phyloP scores from a whole-genome alignment of 1,140 invertebrate genomes.

The Drosophila pruinosa region DNA sequence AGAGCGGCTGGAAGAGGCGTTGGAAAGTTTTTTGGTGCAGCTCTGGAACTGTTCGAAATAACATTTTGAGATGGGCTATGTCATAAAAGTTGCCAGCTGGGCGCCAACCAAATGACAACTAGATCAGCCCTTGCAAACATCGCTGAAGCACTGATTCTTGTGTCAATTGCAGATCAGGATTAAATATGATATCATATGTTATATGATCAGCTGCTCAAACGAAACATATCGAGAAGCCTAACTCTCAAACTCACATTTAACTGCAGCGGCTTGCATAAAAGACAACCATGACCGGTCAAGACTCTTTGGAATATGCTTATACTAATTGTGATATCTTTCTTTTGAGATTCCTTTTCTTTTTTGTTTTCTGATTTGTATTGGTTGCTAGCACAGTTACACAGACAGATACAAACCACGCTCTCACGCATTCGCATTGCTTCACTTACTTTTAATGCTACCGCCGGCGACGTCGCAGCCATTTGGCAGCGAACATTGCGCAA shows the following conservation, averaged over 20 bases:
- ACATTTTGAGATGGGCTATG: slow-evolving; percentile 33
- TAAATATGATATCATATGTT: not conserved
- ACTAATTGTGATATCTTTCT: slow-evolving; percentile 1
- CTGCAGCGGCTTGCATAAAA: not conserved
- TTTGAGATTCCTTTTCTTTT: not conserved
- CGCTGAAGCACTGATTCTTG: not conserved
- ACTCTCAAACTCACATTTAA: not conserved
- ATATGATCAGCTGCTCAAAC: not conserved
- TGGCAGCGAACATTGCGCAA: slow-evolving; percentile 66
- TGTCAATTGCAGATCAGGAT: not conserved
- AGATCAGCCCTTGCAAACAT: slow-evolving; percentile 5
- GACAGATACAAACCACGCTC: slow-evolving; percentile 13
- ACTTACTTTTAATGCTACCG: slow-evolving; percentile 55
- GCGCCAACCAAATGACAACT: slow-evolving; percentile 58
- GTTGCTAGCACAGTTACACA: slow-evolving; percentile 11
- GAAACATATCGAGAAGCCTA: not conserved
- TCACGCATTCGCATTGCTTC: slow-evolving; percentile 43
- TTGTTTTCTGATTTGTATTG: slow-evolving; percentile 16
- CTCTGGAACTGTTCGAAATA: slow-evolving; percentile 20
- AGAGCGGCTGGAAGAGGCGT: slow-evolving; percentile 30
- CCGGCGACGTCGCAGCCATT: slow-evolving; percentile 59
- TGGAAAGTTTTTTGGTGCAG: slow-evolving; percentile 53
- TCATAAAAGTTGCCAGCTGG: slow-evolving; percentile 63
- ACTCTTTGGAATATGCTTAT: slow-evolving; percentile 6
- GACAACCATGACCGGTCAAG: not conserved